These are phyloP conservation scores for Drosophila ambigua DNA, from an alignment of 1,140 invertebrate genomes.

Conservation along the genomic window DNA sequence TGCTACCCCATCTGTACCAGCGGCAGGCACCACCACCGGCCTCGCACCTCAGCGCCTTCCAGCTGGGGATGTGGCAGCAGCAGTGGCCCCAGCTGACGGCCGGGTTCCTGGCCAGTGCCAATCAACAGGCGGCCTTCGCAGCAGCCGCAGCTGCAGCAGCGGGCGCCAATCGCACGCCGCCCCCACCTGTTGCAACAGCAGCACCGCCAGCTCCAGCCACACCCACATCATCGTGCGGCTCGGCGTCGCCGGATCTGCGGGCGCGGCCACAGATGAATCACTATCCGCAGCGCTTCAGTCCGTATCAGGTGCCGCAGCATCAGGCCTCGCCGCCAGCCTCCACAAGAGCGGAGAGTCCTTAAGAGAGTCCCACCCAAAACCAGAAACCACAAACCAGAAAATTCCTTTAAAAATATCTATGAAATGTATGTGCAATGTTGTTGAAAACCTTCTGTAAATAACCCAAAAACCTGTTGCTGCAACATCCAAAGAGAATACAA, in stretches of 20 bases:
- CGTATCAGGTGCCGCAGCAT: conserved; percentile 80
- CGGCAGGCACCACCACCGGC: conserved; percentile 64
- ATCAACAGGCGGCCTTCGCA: conserved; percentile 76
- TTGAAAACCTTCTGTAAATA: conserved; percentile 49
- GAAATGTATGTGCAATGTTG: conserved; percentile 77
- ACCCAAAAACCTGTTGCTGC: conserved; percentile 56
- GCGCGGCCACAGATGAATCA: conserved; percentile 61
- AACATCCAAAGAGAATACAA: conserved; percentile 37
- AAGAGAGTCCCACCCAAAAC: conserved; percentile 18
- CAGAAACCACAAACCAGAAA: neutral
- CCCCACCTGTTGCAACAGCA: conserved; percentile 21
- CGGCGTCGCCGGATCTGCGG: conserved; percentile 78
- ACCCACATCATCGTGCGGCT: conserved; percentile 72
- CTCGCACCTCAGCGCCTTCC: conserved; percentile 73
- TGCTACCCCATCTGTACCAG: conserved; percentile 82
- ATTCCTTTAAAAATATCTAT: conserved; percentile 9
- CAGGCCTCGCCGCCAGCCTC: conserved; percentile 67
- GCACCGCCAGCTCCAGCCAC: conserved; percentile 66
- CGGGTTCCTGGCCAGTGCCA: conserved; percentile 79
- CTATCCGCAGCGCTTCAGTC: conserved; percentile 82
- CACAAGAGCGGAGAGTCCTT: conserved; percentile 62
- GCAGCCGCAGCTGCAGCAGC: conserved; percentile 68
- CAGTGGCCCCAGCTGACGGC: conserved; percentile 83
- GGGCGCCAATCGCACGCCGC: conserved; percentile 67
- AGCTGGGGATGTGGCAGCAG: conserved; percentile 83